A percentile compares a stretch with the other conserved stretches of the same genome.
These are phyloP conservation scores for Malacoctenus gilli DNA, from an alignment of 2,797 vertebrate species.

Conservation along the genomic window DNA sequence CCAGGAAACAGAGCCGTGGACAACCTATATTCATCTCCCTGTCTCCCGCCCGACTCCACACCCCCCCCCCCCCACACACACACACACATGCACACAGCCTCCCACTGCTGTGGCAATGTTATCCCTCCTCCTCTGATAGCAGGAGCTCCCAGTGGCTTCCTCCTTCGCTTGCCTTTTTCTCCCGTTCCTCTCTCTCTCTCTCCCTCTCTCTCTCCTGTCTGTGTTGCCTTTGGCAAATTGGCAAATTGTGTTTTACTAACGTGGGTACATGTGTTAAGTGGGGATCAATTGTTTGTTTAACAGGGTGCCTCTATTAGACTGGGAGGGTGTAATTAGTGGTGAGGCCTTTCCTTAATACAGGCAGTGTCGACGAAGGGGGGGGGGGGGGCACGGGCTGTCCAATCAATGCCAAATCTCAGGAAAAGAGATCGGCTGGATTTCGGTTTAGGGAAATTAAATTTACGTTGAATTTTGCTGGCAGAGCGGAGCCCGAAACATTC, in stretches of 20 bases:
- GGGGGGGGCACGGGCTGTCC: constrained; percentile 61
- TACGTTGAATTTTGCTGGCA: constrained; percentile 75
- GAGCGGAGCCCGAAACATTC: constrained; percentile 65
- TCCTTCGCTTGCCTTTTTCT: constrained; percentile 47
- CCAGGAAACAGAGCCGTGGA: no score
- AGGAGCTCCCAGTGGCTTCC: constrained; percentile 57
- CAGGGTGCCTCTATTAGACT: constrained; percentile 85
- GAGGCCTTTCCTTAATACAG: constrained; percentile 78
- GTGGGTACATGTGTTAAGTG: constrained; percentile 85
- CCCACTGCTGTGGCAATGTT: constrained; percentile 22
- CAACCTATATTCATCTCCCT: neutral
- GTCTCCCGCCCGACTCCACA: neutral
- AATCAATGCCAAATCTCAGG: constrained; percentile 84
- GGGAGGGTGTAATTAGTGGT: constrained; percentile 87
- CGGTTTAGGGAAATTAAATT: constrained; percentile 80
- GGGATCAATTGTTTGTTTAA: constrained; percentile 88
- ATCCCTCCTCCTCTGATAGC: constrained; percentile 49
- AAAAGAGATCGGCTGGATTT: constrained; percentile 76
- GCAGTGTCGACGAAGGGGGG: constrained; percentile 57
- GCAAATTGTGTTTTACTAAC: constrained; percentile 90
- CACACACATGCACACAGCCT: no score
- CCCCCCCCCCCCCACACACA: no score
- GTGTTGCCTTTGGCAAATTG: constrained; percentile 89
- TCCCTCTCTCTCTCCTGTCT: constrained; percentile 64
- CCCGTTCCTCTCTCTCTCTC: constrained; percentile 49